These are phyloP conservation scores for Phthorimaea operculella DNA, from an alignment of 1,140 invertebrate genomes.

Conservation along the genomic window DNA sequence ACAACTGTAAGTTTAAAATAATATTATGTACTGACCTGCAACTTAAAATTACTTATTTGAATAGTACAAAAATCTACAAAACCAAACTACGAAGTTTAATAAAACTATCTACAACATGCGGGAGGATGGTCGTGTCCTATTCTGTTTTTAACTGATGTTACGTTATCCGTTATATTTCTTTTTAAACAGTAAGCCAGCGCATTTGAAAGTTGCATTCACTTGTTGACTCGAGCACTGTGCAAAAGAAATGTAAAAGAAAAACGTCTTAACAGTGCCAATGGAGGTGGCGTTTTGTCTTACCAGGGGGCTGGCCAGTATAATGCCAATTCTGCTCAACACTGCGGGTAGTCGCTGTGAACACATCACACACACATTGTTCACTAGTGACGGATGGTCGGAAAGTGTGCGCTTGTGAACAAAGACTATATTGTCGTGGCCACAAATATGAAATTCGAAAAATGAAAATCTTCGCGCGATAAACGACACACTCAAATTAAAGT, in stretches of 20 bases:
- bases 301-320: slow-evolving; percentile 92
- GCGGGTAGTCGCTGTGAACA: slow-evolving; percentile 89
- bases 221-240: not conserved
- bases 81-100: not conserved
- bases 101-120: not conserved
- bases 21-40: too few species aligned
- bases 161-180: slow-evolving; percentile 14
- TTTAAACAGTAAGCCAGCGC: not conserved
- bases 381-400: slow-evolving; percentile 60
- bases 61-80: too few species aligned
- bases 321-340: slow-evolving; percentile 92
- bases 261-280: slow-evolving; percentile 57
- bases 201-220: too few species aligned
- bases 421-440: slow-evolving; percentile 64
- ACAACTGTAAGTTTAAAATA: too few species aligned
- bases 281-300: slow-evolving; percentile 76
- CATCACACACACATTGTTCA: slow-evolving; percentile 69
- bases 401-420: slow-evolving; percentile 54
- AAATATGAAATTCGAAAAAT: not conserved
- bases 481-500: slow-evolving; percentile 9
- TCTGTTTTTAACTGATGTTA: not conserved
- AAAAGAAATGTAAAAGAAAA: slow-evolving; percentile 50
- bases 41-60: too few species aligned
- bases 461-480: not conserved
- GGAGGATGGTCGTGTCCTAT: not conserved